phyloP scores from a whole-genome alignment of 1,140 invertebrate genomes.

The Phymastichus coffea region DNA sequence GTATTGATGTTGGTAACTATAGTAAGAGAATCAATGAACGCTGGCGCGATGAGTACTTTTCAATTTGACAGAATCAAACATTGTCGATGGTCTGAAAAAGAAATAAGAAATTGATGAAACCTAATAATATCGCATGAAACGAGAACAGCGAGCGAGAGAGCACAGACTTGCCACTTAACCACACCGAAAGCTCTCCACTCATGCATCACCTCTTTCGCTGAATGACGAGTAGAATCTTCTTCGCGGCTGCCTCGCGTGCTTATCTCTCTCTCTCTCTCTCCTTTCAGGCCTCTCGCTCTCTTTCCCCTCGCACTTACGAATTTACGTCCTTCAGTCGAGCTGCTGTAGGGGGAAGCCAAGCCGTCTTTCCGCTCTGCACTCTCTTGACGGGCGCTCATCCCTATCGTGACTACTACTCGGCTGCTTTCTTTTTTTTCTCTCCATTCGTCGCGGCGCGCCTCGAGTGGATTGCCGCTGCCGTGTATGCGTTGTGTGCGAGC shows the following conservation, averaged over 20 bases:
- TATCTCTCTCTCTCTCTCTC: slow-evolving; percentile 3
- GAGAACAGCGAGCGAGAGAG: background rate
- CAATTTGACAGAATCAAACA: no score
- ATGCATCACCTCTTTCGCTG: slow-evolving; percentile 3
- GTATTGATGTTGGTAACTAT: no score
- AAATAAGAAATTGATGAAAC: no score
- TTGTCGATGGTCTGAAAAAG: no score
- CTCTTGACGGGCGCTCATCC: slow-evolving; percentile 10
- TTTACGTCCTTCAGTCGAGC: slow-evolving; percentile 22
- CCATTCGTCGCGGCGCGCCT: no score
- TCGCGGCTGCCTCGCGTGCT: slow-evolving; percentile 6
- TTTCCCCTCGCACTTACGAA: slow-evolving; percentile 15
- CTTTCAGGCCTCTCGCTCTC: background rate
- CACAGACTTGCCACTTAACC: slow-evolving; percentile 16
- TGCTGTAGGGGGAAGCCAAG: no score
- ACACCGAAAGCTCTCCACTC: slow-evolving; percentile 9
- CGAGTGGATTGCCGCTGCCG: no score
- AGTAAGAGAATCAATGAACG: background rate
- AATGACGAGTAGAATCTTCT: slow-evolving; percentile 12
- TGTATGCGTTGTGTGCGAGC: no score
- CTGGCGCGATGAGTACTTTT: no score
- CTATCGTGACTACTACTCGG: background rate
- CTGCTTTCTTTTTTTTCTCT: background rate
- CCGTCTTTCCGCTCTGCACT: no score
- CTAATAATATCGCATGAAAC: slow-evolving; percentile 1